Evolutionary conservation across 2,888 invertebrate genomes (phyloP), one percentile per base, ranked within the genome.

Genomic region (Psylliodes chrysocephalus): DNA sequence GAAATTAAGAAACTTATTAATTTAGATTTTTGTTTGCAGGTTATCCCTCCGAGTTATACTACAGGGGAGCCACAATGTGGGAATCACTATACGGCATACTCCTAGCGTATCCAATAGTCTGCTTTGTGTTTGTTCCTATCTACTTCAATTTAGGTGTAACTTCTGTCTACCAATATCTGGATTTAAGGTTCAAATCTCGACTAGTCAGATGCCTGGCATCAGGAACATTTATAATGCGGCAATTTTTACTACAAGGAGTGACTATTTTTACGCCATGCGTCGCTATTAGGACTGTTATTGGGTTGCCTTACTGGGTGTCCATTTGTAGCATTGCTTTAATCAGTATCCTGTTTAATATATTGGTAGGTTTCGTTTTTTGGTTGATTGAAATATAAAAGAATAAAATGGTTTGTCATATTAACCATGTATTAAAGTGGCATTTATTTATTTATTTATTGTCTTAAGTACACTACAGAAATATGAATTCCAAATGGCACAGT

Each of bases 251-350:
- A 80, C 85, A 94, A 67, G 93, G 93, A 0, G 93, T 95, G 35
- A 94, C 94, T 0, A 90, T 94, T 10, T 94, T 92, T 82, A 94
- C 94, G 0, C 95, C 95, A 0, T 92, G 93, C 57, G 92, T 95
- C 33, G 94, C 94, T 0, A 84, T 94, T 17, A 91, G 93, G 70
- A 91, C 93, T 1, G 91, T 95, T 17, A 90, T 94, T 68, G 92
- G 91, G 0, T 84, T 95, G 63, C 93, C 94, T 0, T 93, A 93
- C 73, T 93, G 93, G 93, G 90, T 89, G 0, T 92, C 94, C 15
- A 94, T 95, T 49, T 84, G 90, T 6, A 90, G 90, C 10, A 89
- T 94, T 76, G 90, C 91, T 0, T 81, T 85, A 42, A 91, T 93
- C 73, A 91, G 93, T 68, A 91, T 94, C 66, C 86, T 93, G 67